A percentile compares a stretch with the other conserved stretches of the same genome.
phyloP scores from a whole-genome alignment of 2,888 invertebrate species.

The Dryocosmus kuriphilus region DNA sequence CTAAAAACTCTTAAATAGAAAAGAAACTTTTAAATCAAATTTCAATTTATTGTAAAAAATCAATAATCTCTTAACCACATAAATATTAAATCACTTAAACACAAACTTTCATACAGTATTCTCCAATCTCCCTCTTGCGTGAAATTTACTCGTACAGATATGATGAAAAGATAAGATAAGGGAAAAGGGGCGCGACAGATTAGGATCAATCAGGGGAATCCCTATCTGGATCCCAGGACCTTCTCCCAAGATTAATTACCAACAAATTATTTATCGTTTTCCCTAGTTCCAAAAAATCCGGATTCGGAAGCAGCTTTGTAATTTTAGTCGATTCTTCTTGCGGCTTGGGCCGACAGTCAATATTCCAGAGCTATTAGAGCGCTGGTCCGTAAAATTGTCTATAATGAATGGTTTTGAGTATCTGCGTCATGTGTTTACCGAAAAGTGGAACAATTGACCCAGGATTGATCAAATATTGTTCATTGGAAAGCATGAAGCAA shows the following conservation, averaged over 20 bases:
- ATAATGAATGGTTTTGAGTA: conserved; percentile 14
- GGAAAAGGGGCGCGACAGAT: conserved; percentile 8
- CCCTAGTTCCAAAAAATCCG: neutral
- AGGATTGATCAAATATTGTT: conserved; percentile 13
- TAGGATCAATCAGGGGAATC: conserved; percentile 11
- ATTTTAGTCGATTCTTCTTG: conserved; percentile 10
- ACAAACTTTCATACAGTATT: too few species aligned
- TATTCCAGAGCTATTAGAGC: conserved; percentile 7
- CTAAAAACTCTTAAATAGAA: neutral
- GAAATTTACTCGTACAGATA: neutral
- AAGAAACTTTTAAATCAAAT: too few species aligned
- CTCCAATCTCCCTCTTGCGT: conserved; percentile 11
- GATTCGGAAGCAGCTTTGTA: conserved; percentile 3
- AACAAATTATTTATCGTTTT: conserved; percentile 11
- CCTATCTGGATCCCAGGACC: conserved; percentile 4
- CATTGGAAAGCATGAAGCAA: neutral
- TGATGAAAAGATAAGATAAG: conserved; percentile 26
- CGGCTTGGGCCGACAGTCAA: neutral
- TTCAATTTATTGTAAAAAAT: neutral
- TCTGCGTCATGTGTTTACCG: conserved; percentile 8
- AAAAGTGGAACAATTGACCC: conserved; percentile 6
- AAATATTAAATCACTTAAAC: conserved; percentile 10
- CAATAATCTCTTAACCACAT: neutral
- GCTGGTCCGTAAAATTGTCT: conserved; percentile 17
- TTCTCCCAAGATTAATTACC: conserved; percentile 4